phyloP scores from a whole-genome alignment of 23 tunicate genomes.

The Styela clava region DNA sequence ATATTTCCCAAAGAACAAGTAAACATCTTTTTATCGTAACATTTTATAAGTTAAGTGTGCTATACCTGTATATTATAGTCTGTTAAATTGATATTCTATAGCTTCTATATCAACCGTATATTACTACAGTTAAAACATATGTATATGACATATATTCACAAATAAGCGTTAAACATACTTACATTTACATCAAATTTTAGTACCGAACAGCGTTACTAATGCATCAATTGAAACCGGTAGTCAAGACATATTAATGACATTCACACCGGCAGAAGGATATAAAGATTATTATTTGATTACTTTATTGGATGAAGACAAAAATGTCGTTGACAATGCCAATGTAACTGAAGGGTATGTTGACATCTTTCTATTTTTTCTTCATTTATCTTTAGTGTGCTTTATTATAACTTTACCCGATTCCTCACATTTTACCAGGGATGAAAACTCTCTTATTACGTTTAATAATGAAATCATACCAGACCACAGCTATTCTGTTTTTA shows the following conservation, averaged over 20 bases:
- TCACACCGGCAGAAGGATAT: background rate
- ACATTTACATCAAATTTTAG: background rate
- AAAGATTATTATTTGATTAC: background rate
- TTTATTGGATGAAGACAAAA: background rate
- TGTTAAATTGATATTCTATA: no score
- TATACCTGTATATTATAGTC: no score
- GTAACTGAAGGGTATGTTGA: background rate
- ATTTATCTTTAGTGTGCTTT: no score
- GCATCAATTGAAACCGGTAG: background rate
- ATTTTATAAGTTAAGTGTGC: background rate
- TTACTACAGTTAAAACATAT: no score
- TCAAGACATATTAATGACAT: background rate
- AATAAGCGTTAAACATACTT: no score
- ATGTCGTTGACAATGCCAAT: background rate
- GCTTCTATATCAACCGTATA: no score
- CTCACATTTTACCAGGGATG: background rate
- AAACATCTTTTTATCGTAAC: background rate
- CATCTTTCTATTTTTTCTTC: no score
- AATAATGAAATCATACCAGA: background rate
- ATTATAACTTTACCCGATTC: no score
- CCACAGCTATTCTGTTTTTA: background rate
- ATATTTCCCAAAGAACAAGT: conserved; percentile 1
- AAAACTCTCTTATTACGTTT: background rate
- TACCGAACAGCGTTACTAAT: background rate
- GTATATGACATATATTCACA: no score